Base-by-base conservation (phyloP, 1,140 invertebrate genomes). In the Oryzaephilus surinamensis region DNA sequence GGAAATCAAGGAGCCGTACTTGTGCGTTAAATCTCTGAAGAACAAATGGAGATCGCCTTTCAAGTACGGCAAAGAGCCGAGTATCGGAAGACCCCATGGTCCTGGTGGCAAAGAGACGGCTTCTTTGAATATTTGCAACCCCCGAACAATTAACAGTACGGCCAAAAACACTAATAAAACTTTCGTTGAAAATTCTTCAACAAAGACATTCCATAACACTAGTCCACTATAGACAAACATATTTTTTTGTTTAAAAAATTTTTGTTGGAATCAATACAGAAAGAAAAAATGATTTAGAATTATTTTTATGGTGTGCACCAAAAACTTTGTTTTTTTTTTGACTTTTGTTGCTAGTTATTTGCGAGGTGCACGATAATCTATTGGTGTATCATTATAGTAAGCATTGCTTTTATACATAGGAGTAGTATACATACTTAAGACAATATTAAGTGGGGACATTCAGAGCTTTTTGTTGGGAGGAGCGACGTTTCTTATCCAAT, bases 1-100 rank as follows among this genome's bases (percentile, higher is more conserved):
- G n/a, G 84, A 84, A 64, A 90, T 89, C 31, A 91, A 71, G 0
- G 76, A 66, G 0, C 88, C 89, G 57, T 87, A 91, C 40, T 73
- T 76, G 35, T 76, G 71, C 8, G 81, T 74, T 45, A 92, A 62
- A 40, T 82, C 71, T 46, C 76, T 67, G 62, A 84, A 85, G 8
- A 77, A 73, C n/a, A 84, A 70, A 63, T 92, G 86, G 18, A 81
- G 71, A 46, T 81, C 74, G 20, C 72, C 73, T 37, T 76, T 82
- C 46, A 92, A 67, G 59, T 83, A 86, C 0, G 81, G 79, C 21
- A 92, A 63, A 54, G 81, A 90, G 7, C 89, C 89, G 29, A 89
- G 62, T 26, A 91, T 63, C 4, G 88, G 88, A 7, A 86, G 54
- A 1, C 86, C 84, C 77, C 79, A 81, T 1, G 89, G 89, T 2